Evolutionary conservation across 2,113 vertebrate genomes (phyloP).

Genomic region (Rhizomys pruinosus): DNA sequence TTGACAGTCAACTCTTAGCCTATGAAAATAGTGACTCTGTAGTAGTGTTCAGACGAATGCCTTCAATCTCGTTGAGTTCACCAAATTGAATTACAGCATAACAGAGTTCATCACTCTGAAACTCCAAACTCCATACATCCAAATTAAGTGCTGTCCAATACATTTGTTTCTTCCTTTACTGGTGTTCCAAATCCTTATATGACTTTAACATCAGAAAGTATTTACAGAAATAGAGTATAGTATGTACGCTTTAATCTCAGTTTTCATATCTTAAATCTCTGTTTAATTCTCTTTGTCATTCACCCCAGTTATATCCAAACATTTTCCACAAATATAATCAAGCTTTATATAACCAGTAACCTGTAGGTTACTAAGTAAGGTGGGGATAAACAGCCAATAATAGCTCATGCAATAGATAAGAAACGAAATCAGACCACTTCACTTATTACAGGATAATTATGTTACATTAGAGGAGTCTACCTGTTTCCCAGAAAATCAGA

Average conservation of each 20-base stretch:
- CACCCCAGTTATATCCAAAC: neutral
- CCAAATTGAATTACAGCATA: neutral
- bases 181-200: neutral
- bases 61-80: neutral
- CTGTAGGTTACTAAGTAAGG: neutral
- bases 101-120: neutral
- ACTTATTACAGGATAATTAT: neutral
- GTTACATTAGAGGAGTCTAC: neutral
- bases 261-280: neutral
- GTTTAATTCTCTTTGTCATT: slow-evolving; percentile 13
- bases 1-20: neutral
- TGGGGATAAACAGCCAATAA: neutral
- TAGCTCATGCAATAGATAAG: neutral
- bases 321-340: slow-evolving; percentile 13
- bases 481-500: slow-evolving; percentile 7
- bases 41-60: neutral
- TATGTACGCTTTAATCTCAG: slow-evolving; percentile 4
- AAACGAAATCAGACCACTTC: slow-evolving; percentile 27
- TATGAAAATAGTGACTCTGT: neutral
- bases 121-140: neutral
- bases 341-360: neutral
- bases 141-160: neutral
- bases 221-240: neutral
- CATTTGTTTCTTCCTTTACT: neutral
- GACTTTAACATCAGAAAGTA: neutral